A percentile compares a stretch with the other conserved stretches of the same genome.
Conservation (phyloP, 1,140 invertebrate genomes). For the Drosophila sulfurigaster region DNA sequence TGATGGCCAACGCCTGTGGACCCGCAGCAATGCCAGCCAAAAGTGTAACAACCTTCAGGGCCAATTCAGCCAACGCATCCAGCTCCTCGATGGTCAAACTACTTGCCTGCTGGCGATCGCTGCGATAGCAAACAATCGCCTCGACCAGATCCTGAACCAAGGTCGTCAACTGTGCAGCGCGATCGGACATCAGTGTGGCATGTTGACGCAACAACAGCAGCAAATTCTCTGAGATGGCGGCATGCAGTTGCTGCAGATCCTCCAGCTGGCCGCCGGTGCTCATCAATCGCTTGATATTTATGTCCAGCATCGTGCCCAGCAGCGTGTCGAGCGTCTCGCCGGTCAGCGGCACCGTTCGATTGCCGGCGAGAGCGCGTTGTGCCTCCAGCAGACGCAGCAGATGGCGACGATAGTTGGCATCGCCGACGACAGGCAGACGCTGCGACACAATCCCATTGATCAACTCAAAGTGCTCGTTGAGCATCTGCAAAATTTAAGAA, state of each 20-base stretch:
- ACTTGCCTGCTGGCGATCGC: constrained; percentile 68
- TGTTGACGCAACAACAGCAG: constrained; percentile 67
- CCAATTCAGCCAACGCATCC: constrained; percentile 70
- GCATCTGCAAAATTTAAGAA: constrained; percentile 56
- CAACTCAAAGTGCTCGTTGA: constrained; percentile 77
- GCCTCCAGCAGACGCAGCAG: constrained; percentile 56
- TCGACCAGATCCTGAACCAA: constrained; percentile 78
- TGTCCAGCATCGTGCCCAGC: constrained; percentile 64
- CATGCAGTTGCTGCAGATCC: constrained; percentile 62
- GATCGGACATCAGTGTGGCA: constrained; percentile 66
- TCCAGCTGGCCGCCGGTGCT: constrained; percentile 48
- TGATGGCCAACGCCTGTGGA: constrained; percentile 65
- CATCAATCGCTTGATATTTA: constrained; percentile 71
- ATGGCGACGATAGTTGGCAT: constrained; percentile 30
- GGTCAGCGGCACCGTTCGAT: constrained; percentile 71
- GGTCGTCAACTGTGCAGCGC: constrained; percentile 69
- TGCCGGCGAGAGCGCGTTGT: constrained; percentile 63
- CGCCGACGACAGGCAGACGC: constrained; percentile 48
- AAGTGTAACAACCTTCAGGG: constrained; percentile 70
- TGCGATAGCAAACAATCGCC: constrained; percentile 75
- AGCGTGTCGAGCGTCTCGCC: constrained; percentile 73
- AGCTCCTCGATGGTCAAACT: constrained; percentile 64
- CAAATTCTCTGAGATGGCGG: constrained; percentile 56
- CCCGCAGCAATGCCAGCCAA: constrained; percentile 61
- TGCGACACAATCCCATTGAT: constrained; percentile 54